Evolutionary conservation across 2,113 vertebrate species (phyloP).

Genomic region (Cyanocitta stelleri): DNA sequence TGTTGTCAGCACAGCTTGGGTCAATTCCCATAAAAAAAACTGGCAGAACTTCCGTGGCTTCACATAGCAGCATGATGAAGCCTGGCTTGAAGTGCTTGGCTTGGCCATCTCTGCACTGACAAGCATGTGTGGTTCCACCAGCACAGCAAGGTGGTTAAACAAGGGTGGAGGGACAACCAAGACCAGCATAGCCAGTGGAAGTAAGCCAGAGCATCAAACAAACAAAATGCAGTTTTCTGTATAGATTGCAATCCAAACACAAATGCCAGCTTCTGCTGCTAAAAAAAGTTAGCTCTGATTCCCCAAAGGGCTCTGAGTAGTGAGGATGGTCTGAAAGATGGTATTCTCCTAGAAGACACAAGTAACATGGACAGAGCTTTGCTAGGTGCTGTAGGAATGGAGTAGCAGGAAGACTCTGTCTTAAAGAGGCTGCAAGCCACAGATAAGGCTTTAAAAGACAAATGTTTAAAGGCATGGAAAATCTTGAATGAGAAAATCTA

Average conservation of each 20-base stretch:
- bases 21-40: neutral
- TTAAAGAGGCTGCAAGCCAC: neutral
- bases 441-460: neutral
- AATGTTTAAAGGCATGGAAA: neutral
- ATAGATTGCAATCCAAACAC: neutral
- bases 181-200: neutral
- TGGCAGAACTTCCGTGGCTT: neutral
- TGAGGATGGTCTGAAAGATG: neutral
- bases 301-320: neutral
- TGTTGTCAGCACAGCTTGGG: neutral
- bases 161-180: neutral
- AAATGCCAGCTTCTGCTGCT: neutral
- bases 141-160: neutral
- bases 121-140: neutral
- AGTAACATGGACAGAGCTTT: fast-evolving
- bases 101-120: neutral
- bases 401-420: neutral
- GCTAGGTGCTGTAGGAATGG: neutral
- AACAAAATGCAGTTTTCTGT: neutral
- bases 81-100: neutral
- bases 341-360: neutral
- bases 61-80: neutral
- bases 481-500: neutral
- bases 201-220: neutral
- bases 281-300: neutral